Evolutionary conservation across 2,888 invertebrate species (phyloP).

Genomic region (Pyrrhia umbra): DNA sequence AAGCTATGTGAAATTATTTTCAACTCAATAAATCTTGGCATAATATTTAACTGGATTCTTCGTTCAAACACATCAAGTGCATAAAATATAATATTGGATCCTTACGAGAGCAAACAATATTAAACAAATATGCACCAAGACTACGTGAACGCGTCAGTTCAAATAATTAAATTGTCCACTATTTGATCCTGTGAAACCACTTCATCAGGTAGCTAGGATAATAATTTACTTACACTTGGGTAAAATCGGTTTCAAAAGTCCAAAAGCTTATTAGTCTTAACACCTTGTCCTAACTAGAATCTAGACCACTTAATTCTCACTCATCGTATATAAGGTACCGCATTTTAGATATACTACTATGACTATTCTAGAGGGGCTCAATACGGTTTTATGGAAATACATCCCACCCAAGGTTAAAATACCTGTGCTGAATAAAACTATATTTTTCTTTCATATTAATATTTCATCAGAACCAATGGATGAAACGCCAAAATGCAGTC

Average conservation of each 20-base stretch:
- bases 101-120: not conserved
- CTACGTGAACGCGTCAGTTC: not conserved
- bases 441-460: not conserved
- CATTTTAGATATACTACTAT: too few species aligned
- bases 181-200: not conserved
- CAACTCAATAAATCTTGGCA: not conserved
- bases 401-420: too few species aligned
- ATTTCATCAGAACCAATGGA: conserved; percentile 57
- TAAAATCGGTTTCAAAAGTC: too few species aligned
- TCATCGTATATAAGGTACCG: too few species aligned
- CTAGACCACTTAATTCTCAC: too few species aligned
- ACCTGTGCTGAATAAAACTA: not conserved
- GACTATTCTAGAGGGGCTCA: too few species aligned
- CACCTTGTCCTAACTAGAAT: too few species aligned
- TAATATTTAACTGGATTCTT: not conserved
- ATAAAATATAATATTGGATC: not conserved
- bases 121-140: not conserved
- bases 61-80: not conserved
- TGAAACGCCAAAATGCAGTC: conserved; percentile 62
- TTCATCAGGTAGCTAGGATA: conserved; percentile 2
- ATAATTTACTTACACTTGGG: too few species aligned
- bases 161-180: not conserved
- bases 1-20: conserved; percentile 2
- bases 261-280: too few species aligned
- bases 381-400: too few species aligned